Conservation (phyloP, 2,797 vertebrate genomes). For the Iguana delicatissima region DNA sequence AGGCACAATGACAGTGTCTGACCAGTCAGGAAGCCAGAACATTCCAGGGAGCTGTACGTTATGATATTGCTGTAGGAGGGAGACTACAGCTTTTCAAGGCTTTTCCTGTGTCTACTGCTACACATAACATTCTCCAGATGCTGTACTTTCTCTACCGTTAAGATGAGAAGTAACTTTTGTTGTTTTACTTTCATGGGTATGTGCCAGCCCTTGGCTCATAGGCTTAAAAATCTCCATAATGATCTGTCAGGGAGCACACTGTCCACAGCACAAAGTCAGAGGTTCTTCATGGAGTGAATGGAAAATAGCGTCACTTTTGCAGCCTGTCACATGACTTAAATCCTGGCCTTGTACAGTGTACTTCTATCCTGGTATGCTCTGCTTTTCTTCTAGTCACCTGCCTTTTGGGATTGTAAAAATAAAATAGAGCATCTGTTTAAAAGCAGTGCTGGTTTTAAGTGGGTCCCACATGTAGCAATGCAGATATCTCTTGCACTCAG, state of each 20-base stretch:
- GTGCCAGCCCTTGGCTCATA: conserved; percentile 64
- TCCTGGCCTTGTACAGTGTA: conserved; percentile 75
- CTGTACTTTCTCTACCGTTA: conserved; percentile 65
- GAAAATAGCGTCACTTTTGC: conserved; percentile 75
- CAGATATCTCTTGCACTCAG: conserved; percentile 32
- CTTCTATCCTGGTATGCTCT: conserved; percentile 71
- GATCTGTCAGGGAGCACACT: conserved; percentile 77
- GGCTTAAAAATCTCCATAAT: conserved; percentile 76
- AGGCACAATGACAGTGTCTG: conserved; percentile 31
- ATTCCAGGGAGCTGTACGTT: conserved; percentile 6
- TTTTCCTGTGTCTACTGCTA: conserved; percentile 2
- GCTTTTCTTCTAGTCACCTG: conserved; percentile 67
- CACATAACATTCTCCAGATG: conserved; percentile 67
- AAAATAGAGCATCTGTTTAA: not conserved
- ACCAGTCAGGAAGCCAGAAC: conserved; percentile 23
- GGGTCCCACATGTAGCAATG: conserved; percentile 31
- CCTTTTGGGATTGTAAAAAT: conserved; percentile 68
- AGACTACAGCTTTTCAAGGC: conserved; percentile 50
- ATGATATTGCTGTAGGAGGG: not conserved
- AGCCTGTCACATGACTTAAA: conserved; percentile 77
- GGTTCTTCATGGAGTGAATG: conserved; percentile 75
- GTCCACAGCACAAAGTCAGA: conserved; percentile 71
- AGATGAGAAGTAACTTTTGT: conserved; percentile 72
- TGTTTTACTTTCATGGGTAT: conserved; percentile 74
- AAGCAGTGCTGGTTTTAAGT: conserved; percentile 44